Evolutionary conservation across 1,140 invertebrate species (phyloP).

Genomic region (Alviniconcha marisindica): DNA sequence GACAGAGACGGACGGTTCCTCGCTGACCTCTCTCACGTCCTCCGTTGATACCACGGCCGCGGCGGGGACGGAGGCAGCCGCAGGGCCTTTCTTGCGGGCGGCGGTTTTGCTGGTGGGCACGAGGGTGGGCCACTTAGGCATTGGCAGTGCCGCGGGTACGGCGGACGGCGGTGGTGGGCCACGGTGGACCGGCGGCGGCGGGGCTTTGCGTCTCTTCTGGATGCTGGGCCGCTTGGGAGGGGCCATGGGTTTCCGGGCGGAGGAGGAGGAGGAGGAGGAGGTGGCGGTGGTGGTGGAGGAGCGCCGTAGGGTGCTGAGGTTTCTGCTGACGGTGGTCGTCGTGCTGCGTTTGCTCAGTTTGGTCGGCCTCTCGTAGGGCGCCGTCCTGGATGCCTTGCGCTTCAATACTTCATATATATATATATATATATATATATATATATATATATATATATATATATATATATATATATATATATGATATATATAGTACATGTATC

Average conservation of each 20-base stretch:
- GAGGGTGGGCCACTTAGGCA: constrained; percentile 14
- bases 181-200: background rate
- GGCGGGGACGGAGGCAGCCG: background rate
- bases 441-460: too few species aligned
- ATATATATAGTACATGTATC: too few species aligned
- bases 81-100: background rate
- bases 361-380: constrained; percentile 31
- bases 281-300: background rate
- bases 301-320: constrained; percentile 25
- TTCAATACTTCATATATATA: too few species aligned
- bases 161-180: background rate
- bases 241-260: constrained; percentile 19
- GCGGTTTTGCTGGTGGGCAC: background rate
- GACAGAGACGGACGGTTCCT: background rate
- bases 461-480: too few species aligned
- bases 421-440: too few species aligned
- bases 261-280: background rate
- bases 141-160: background rate
- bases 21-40: constrained; percentile 10
- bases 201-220: background rate
- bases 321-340: constrained; percentile 11
- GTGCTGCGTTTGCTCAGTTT: constrained; percentile 40
- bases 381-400: constrained; percentile 30
- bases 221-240: constrained; percentile 30
- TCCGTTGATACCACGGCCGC: background rate